phyloP scores from a whole-genome alignment of 2,888 invertebrate genomes.

The Cepaea hortensis region DNA sequence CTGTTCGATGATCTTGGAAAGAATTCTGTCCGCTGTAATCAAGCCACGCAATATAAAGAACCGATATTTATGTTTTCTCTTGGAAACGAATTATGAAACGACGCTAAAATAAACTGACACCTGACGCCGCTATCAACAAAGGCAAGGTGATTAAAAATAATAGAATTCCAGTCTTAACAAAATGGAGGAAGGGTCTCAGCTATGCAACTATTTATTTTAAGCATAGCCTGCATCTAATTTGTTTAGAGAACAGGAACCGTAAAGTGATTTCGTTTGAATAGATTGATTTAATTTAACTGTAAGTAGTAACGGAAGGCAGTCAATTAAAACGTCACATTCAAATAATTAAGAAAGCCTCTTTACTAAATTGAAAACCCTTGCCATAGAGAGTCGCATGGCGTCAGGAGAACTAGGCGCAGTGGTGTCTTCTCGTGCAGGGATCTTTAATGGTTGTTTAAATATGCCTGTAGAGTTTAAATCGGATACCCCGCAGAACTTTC shows the following conservation, averaged over 20 bases:
- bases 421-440: neutral
- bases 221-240: neutral
- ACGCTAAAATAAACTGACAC: too few relatives aligned
- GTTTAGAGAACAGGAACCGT: too few relatives aligned
- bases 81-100: too few relatives aligned
- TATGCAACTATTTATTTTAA: neutral
- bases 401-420: neutral
- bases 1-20: too few relatives aligned
- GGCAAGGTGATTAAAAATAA: too few relatives aligned
- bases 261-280: conserved; percentile 1
- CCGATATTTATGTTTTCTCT: too few relatives aligned
- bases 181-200: neutral
- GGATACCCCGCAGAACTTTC: conserved; percentile 5
- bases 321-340: neutral
- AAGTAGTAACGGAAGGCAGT: neutral
- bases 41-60: too few relatives aligned
- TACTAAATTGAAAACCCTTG: neutral
- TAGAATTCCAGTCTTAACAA: neutral
- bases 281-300: conserved; percentile 17
- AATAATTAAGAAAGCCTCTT: conserved; percentile 1
- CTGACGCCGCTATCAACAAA: too few relatives aligned
- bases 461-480: conserved; percentile 1
- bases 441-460: conserved; percentile 22
- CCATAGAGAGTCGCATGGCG: neutral
- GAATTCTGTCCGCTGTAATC: too few relatives aligned